Conservation (phyloP, 2,888 invertebrate genomes). For the Timema cristinae region DNA sequence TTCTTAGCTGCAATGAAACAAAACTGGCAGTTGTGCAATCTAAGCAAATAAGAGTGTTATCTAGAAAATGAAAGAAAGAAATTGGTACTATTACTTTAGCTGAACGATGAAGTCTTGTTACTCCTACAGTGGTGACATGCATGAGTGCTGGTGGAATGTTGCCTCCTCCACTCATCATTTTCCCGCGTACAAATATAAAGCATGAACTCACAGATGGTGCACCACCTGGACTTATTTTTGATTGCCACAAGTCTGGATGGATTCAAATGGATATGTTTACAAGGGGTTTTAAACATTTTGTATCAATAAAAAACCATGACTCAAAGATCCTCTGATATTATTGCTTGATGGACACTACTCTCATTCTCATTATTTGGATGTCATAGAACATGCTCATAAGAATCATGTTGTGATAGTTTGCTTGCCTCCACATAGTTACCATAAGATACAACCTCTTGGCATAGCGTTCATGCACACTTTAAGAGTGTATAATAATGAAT, state of each 20-base stretch:
- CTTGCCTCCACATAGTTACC: neutral
- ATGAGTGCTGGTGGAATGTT: neutral
- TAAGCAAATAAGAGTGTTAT: neutral
- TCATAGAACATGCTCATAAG: neutral
- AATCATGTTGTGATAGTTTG: neutral
- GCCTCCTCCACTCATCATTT: neutral
- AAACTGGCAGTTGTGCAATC: neutral
- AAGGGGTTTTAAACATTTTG: neutral
- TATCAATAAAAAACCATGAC: constrained; percentile 4
- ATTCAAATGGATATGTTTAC: constrained; percentile 4
- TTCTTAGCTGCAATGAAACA: neutral
- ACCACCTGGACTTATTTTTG: neutral
- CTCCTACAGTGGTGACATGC: neutral
- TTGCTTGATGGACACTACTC: neutral
- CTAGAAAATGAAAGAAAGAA: neutral
- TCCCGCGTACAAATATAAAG: neutral
- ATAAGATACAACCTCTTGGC: neutral
- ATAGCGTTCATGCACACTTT: constrained; percentile 8
- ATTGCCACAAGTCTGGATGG: neutral
- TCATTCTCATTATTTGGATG: neutral
- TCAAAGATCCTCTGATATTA: neutral
- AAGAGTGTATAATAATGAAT: neutral
- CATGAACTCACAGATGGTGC: neutral
- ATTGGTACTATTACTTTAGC: neutral
- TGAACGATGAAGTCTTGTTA: neutral